Evolutionary conservation across 37 sponge, comb jelly and placozoan genomes (phyloP).

Genomic region (Crambe crambe): DNA sequence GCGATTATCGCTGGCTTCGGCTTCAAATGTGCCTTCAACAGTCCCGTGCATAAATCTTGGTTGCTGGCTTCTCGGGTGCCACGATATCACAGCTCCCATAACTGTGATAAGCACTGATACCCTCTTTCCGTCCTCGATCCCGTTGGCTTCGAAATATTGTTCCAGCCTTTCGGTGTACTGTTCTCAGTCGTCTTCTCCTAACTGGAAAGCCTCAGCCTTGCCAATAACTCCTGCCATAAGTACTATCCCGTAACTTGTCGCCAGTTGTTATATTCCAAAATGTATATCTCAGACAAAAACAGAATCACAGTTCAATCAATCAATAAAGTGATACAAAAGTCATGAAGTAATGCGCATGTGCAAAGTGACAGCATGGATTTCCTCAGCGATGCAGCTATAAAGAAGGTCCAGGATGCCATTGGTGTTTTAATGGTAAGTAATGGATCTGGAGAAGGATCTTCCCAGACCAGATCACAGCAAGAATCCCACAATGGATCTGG

Average conservation of each 20-base stretch:
- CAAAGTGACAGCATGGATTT: too few relatives aligned
- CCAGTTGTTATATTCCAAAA: not conserved
- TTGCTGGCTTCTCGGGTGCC: slow-evolving; percentile 18
- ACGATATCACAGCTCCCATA: slow-evolving; percentile 24
- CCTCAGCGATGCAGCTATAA: too few relatives aligned
- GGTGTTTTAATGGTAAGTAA: too few relatives aligned
- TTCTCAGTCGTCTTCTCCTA: not conserved
- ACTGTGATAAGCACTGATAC: slow-evolving; percentile 12
- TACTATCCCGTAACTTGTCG: not conserved
- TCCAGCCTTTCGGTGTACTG: slow-evolving; percentile 10
- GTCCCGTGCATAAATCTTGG: not conserved
- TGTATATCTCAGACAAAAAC: too few relatives aligned
- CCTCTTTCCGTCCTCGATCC: not conserved
- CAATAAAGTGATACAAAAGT: too few relatives aligned
- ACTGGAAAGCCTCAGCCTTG: not conserved
- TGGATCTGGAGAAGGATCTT: too few relatives aligned
- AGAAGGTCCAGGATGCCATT: too few relatives aligned
- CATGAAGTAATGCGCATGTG: too few relatives aligned
- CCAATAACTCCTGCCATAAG: not conserved
- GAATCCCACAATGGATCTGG: too few relatives aligned
- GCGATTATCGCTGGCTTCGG: slow-evolving; percentile 21
- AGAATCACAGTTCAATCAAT: too few relatives aligned
- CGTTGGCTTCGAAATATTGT: slow-evolving; percentile 25
- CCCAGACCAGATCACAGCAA: too few relatives aligned
- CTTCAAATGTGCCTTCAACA: slow-evolving; percentile 13